Percentiles rank a stretch among this genome's conserved stretches.
Evolutionary conservation across 2,797 vertebrate species (phyloP).

Genomic region (Coreius guichenoti): DNA sequence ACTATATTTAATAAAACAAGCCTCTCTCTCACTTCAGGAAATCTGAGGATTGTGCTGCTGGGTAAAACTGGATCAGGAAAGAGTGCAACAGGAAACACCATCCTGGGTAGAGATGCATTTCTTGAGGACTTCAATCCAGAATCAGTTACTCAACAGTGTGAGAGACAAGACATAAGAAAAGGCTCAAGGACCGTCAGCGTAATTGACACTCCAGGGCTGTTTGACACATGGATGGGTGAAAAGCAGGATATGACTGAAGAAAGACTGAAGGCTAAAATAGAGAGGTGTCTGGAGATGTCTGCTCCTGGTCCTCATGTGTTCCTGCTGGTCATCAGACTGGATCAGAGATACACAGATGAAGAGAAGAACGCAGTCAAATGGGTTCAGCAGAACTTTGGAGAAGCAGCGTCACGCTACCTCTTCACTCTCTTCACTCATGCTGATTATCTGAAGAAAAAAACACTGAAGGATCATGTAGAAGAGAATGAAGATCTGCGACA

Average conservation of each 20-base stretch:
- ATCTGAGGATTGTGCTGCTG: constrained; percentile 29
- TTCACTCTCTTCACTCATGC: constrained; percentile 38
- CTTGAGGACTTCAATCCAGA: background rate
- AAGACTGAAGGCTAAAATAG: background rate
- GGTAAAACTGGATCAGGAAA: constrained; percentile 14
- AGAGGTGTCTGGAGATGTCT: background rate
- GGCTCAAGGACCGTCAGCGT: background rate
- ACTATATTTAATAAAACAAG: background rate
- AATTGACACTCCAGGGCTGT: constrained; percentile 25
- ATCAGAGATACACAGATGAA: constrained; percentile 24
- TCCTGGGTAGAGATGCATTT: background rate
- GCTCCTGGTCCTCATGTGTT: constrained; percentile 12
- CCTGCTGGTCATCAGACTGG: constrained; percentile 36
- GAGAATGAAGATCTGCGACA: constrained; percentile 1
- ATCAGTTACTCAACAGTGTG: background rate
- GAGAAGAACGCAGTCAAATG: constrained; percentile 27
- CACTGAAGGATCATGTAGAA: background rate
- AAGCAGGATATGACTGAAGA: background rate
- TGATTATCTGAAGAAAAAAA: constrained; percentile 7
- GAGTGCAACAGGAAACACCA: background rate
- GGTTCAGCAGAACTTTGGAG: constrained; percentile 51
- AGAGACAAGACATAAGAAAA: rapidly evolving
- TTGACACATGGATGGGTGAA: background rate
- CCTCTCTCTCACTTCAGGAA: background rate
- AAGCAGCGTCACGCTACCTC: background rate